Conservation (phyloP, 2,797 vertebrate species). For the Nyctibius grandis region DNA sequence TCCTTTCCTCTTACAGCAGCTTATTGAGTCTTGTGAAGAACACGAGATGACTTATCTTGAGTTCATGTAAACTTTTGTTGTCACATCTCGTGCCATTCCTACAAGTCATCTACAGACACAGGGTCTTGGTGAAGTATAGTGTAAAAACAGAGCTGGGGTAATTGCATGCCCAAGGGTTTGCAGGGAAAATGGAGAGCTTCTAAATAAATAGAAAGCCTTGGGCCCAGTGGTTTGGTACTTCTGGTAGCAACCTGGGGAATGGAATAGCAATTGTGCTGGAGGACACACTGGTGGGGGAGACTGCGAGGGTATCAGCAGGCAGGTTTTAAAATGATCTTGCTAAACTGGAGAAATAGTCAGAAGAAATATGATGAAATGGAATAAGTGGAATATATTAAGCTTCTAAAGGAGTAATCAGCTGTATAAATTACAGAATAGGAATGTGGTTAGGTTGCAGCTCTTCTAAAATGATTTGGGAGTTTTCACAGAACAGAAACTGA, state of each 20-base stretch:
- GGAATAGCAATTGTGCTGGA: not conserved
- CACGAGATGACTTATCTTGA: not conserved
- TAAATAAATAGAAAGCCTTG: not conserved
- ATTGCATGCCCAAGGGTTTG: not conserved
- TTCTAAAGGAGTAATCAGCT: not conserved
- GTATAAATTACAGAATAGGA: not conserved
- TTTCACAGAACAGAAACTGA: fast-evolving
- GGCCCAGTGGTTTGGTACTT: not conserved
- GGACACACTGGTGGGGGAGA: not conserved
- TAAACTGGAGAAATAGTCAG: not conserved
- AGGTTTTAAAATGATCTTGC: not conserved
- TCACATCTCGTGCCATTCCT: not conserved
- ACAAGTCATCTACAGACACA: not conserved
- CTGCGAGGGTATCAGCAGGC: not conserved
- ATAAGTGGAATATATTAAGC: not conserved
- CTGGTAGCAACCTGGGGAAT: not conserved
- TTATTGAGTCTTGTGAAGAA: not conserved
- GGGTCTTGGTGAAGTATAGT: not conserved
- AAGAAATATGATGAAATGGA: not conserved
- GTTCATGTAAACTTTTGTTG: not conserved
- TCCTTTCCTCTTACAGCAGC: not conserved
- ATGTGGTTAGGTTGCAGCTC: not conserved
- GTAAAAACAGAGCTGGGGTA: not conserved
- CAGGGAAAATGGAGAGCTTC: not conserved
- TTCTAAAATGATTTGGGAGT: not conserved